phyloP scores from a whole-genome alignment of 2,888 invertebrate species.

The Schizaphis graminum region DNA sequence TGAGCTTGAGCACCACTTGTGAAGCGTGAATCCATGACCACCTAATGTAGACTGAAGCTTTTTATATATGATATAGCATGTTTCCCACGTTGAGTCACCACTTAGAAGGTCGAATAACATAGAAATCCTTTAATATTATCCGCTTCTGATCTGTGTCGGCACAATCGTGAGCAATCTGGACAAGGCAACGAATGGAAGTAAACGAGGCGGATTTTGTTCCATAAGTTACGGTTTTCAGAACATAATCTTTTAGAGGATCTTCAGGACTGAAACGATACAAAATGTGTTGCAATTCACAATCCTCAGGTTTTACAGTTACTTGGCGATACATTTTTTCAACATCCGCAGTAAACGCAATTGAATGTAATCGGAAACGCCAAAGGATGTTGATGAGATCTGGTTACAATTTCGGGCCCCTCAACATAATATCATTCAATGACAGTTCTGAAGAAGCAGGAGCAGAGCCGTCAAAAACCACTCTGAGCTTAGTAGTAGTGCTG shows the following conservation, averaged over 20 bases:
- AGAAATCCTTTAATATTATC: conserved; percentile 68
- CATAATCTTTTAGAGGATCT: conserved; percentile 55
- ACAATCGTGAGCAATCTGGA: conserved; percentile 68
- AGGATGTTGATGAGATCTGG: conserved; percentile 69
- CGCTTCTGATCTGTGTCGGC: conserved; percentile 61
- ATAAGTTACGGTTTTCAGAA: conserved; percentile 67
- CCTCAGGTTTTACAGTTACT: conserved; percentile 68
- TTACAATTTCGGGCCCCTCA: conserved; percentile 70
- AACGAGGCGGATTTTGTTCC: conserved; percentile 70
- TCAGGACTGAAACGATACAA: conserved; percentile 69
- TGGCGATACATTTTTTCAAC: conserved; percentile 71
- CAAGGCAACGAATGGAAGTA: conserved; percentile 68
- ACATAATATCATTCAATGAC: conserved; percentile 70
- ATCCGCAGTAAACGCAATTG: conserved; percentile 70
- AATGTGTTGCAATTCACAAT: conserved; percentile 70
- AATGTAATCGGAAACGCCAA: conserved; percentile 69
- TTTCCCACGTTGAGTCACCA: conserved; percentile 65
- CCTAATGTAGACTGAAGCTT: background rate
- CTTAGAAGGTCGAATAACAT: conserved; percentile 69
- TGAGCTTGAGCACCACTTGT: conserved; percentile 68
- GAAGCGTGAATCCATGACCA: conserved; percentile 67
- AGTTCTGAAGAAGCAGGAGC: conserved; percentile 67
- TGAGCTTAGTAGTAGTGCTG: conserved; percentile 68
- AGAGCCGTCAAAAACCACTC: conserved; percentile 69
- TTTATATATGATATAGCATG: conserved; percentile 59